Evolutionary conservation across 1,140 invertebrate genomes (phyloP), one percentile per base, ranked within the genome.

Genomic region (Drosophila trapezifrons): DNA sequence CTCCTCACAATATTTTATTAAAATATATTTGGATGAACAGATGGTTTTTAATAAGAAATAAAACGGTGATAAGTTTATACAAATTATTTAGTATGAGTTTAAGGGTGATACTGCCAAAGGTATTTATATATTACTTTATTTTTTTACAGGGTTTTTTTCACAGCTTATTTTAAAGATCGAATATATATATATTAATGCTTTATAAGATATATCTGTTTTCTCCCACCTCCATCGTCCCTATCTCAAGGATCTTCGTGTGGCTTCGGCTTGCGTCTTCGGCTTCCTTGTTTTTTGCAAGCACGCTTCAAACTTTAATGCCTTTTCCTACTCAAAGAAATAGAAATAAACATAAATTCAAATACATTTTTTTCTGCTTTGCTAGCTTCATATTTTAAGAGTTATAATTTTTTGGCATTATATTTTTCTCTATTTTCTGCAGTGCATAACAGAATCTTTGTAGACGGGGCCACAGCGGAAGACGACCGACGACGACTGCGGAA

Each of bases 401-500:
- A 5, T 51, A 62, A 15, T 9, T 27, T 22, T 27, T 4, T 7
- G 4, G 5, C 4, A 0, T 1, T 10, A 17, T 4, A 17, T 32
- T 57, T 45, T 29, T 15, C 9, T 12, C 13, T 3, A 18, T 60
- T 65, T 65, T n/a, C 35, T 7, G 0, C 6, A 69, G 65, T 69
- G 65, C 37, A 18, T 6, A 45, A 32, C 82, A 86, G 82, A 86
- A 87, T 87, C 83, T 87, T 82, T 82, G 76, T 87, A 79, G 78
- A 87, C 81, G 62, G 47, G 40, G 59, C 64, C 43, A 32, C 42
- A 64, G 45, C 60, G 57, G 66, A 66, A 78, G 67, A 84, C 74
- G 56, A 65, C 47, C 71, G 54, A 82, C 73, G 69, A 87, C 76
- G 69, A 86, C 76, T 86, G 83, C 83, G 83, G 84, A 86, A 86